A percentile compares a stretch with the other conserved stretches of the same genome.
Evolutionary conservation across 1,140 invertebrate species (phyloP).

Genomic region (Subanguina moxae): DNA sequence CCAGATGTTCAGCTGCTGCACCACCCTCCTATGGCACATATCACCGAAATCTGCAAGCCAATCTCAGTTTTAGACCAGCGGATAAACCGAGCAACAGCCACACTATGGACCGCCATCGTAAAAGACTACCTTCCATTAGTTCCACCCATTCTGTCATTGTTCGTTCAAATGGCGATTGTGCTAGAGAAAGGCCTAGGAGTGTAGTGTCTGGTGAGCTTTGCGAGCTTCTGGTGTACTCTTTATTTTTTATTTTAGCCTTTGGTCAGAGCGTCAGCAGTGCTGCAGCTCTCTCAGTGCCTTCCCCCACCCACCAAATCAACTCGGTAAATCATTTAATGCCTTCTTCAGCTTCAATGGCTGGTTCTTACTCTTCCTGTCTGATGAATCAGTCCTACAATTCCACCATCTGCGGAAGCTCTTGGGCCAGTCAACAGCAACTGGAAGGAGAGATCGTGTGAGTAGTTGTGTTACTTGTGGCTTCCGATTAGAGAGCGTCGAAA

Average conservation of each 20-base stretch:
- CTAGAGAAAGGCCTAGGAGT: constrained; percentile 36
- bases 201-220: constrained; percentile 38
- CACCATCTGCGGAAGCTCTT: constrained; percentile 25
- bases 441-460: constrained; percentile 49
- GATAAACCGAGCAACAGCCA: not conserved
- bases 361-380: constrained; percentile 11
- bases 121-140: constrained; percentile 1
- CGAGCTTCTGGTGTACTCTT: not conserved
- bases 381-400: constrained; percentile 41
- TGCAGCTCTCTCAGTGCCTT: not conserved
- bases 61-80: constrained; percentile 8
- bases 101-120: not conserved
- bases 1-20: not conserved
- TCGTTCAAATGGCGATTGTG: not conserved
- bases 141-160: constrained; percentile 5
- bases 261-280: not conserved
- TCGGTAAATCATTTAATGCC: not conserved
- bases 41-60: not conserved
- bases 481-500: not conserved
- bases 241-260: not conserved
- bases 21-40: constrained; percentile 3
- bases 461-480: not conserved
- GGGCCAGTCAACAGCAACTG: constrained; percentile 39
- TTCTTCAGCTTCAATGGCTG: constrained; percentile 12
- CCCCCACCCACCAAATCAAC: not conserved